Conservation (phyloP, 37 sponge, comb jelly and placozoan species). For the Amphimedon queenslandica region DNA sequence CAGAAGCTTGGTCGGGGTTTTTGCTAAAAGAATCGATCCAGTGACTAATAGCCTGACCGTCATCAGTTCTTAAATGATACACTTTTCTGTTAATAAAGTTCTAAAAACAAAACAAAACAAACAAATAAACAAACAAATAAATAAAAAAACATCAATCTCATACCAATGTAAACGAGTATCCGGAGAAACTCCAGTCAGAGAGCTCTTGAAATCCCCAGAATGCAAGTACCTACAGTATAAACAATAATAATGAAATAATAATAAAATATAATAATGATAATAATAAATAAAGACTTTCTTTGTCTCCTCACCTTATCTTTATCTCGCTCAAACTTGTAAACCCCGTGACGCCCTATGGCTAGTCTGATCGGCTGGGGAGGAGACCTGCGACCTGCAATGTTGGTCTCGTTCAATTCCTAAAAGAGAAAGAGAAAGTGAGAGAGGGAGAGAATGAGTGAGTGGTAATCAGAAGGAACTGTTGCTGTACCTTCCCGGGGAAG, state of each 20-base stretch:
- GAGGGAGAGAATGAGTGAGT: slow-evolving; percentile 8
- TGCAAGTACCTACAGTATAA: slow-evolving; percentile 21
- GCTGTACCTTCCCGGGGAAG: background rate
- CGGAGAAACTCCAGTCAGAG: slow-evolving; percentile 47
- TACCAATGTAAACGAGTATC: slow-evolving; percentile 57
- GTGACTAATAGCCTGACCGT: slow-evolving; percentile 39
- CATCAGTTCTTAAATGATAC: slow-evolving; percentile 42
- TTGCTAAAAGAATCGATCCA: slow-evolving; percentile 54
- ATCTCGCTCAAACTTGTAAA: slow-evolving; percentile 42
- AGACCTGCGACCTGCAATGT: background rate
- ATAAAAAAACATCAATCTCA: background rate
- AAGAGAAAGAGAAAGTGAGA: background rate
- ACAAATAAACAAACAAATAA: background rate
- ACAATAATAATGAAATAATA: too few relatives aligned
- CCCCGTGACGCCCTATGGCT: slow-evolving; percentile 30
- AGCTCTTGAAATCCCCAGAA: slow-evolving; percentile 45
- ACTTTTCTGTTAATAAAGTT: slow-evolving; percentile 4
- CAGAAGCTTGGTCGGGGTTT: slow-evolving; percentile 53
- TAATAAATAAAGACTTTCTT: background rate
- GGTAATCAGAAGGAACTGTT: background rate
- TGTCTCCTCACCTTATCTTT: slow-evolving; percentile 10
- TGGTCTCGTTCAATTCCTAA: background rate
- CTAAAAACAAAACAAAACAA: slow-evolving; percentile 8
- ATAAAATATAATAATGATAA: background rate
- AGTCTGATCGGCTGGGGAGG: slow-evolving; percentile 5